phyloP scores from a whole-genome alignment of 2,113 vertebrate genomes.

The Laticauda colubrina region DNA sequence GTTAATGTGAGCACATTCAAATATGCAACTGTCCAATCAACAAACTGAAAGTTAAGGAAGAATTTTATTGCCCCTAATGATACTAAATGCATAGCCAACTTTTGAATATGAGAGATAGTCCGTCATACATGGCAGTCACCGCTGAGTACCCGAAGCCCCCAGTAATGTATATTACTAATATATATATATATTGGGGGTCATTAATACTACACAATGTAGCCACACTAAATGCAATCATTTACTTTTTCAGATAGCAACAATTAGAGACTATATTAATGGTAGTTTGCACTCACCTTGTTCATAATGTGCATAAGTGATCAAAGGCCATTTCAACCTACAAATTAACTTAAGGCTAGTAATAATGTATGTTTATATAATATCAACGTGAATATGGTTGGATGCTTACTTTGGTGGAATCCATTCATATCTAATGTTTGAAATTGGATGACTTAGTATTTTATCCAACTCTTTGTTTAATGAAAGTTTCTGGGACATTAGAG shows the following conservation, averaged over 20 bases:
- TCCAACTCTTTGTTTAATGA: neutral
- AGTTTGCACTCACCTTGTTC: neutral
- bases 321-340: neutral
- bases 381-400: neutral
- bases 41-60: neutral
- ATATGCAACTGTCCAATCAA: too few relatives aligned
- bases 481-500: conserved; percentile 1
- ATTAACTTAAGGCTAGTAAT: conserved; percentile 7
- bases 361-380: neutral
- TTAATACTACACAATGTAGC: neutral
- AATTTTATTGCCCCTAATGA: neutral
- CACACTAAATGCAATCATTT: conserved; percentile 1
- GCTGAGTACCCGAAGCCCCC: neutral
- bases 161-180: neutral
- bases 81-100: neutral
- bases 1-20: neutral
- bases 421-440: neutral
- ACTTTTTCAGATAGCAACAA: neutral
- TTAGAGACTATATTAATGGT: neutral
- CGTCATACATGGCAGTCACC: neutral
- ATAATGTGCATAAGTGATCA: conserved; percentile 7
- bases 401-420: neutral
- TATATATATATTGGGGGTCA: neutral
- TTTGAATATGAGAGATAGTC: neutral
- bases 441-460: neutral